Percentiles rank a stretch among this genome's conserved stretches.
These are phyloP conservation scores for Carcharodon carcharias DNA, from an alignment of 2,797 vertebrate species.

Conservation along the genomic window DNA sequence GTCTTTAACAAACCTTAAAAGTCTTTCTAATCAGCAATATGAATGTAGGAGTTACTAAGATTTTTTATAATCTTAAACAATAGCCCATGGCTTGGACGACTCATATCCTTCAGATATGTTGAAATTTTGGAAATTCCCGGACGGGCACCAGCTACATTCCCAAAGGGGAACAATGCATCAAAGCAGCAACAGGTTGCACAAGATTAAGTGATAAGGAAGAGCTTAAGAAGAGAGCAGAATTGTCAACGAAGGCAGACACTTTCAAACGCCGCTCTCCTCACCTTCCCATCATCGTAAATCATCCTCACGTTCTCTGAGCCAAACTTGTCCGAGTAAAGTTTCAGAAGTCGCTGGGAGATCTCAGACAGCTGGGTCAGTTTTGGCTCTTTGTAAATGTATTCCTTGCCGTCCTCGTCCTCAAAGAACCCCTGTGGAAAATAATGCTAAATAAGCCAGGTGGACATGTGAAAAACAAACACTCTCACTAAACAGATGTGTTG, in stretches of 20 bases:
- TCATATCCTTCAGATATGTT: neutral
- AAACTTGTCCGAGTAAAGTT: constrained; percentile 96
- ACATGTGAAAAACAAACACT: neutral
- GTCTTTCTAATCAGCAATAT: neutral
- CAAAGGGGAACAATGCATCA: neutral
- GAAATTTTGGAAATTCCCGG: constrained; percentile 5
- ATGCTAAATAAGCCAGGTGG: neutral
- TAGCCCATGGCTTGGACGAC: neutral
- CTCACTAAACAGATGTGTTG: too few relatives aligned
- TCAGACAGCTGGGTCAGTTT: constrained; percentile 94
- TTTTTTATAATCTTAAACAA: neutral
- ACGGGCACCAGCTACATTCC: too few relatives aligned
- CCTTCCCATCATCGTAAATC: constrained; percentile 95
- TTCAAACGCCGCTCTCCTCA: constrained; percentile 47
- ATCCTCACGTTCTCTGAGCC: constrained; percentile 97
- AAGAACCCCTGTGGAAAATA: constrained; percentile 79
- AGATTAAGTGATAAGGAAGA: neutral
- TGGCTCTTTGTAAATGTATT: constrained; percentile 98
- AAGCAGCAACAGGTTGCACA: neutral
- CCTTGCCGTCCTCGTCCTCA: constrained; percentile 96
- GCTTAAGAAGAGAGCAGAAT: neutral
- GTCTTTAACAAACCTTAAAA: neutral
- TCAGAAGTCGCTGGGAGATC: constrained; percentile 90
- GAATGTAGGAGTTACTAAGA: neutral
- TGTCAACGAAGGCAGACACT: neutral